Percentiles rank a stretch among this genome's conserved stretches.
Conservation (phyloP, 2,113 vertebrate species). For the Dissostichus mawsoni region DNA sequence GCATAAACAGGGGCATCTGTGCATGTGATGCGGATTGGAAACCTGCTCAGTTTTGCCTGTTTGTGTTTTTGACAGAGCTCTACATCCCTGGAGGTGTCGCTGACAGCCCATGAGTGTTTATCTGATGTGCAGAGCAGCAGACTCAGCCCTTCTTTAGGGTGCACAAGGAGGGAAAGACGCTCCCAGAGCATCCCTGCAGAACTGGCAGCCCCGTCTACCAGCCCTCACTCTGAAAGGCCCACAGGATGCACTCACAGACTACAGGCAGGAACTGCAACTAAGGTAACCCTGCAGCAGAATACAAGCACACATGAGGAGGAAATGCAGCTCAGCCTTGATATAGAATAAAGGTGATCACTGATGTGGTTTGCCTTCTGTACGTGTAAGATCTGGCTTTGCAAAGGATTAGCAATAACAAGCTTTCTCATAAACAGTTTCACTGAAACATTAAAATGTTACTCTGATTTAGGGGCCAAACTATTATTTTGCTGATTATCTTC, state of each 20-base stretch:
- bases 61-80: constrained; percentile 77
- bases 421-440: background rate
- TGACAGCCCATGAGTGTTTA: constrained; percentile 55
- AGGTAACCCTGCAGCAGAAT: constrained; percentile 61
- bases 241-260: constrained; percentile 66
- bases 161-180: constrained; percentile 48
- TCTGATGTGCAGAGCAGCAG: constrained; percentile 63
- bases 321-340: constrained; percentile 4
- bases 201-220: constrained; percentile 69
- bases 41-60: constrained; percentile 44
- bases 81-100: constrained; percentile 73
- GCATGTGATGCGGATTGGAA: constrained; percentile 55
- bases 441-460: background rate
- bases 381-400: background rate
- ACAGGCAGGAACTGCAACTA: constrained; percentile 67
- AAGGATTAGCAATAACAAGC: background rate
- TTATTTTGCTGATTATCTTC: background rate
- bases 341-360: constrained; percentile 20
- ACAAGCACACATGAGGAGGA: constrained; percentile 12
- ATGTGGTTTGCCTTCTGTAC: background rate
- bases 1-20: constrained; percentile 59
- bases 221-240: constrained; percentile 67
- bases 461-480: background rate
- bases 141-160: constrained; percentile 59
- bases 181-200: constrained; percentile 78